Evolutionary conservation across 2,888 invertebrate species (phyloP), one percentile per base, ranked within the genome.

Genomic region (Teleiodes luculella): DNA sequence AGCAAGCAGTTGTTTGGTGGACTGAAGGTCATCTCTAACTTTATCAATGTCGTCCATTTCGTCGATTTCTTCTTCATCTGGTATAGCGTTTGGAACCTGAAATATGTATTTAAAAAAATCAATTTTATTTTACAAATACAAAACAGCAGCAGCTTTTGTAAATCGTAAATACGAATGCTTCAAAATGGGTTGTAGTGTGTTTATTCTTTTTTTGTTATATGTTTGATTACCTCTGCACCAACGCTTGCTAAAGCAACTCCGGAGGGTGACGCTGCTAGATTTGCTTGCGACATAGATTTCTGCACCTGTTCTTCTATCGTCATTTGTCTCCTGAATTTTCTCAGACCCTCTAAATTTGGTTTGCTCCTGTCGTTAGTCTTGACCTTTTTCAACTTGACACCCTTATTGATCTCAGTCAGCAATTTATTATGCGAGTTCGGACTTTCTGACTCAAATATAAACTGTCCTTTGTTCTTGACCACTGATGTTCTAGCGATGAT

Each of bases 31-130:
- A 74, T 97, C 97, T 65, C 97, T 92, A 14, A 96, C 94, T 74
- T 95, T 95, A 71, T 97, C 97, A 65, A 97, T 97, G 71, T 97
- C 97, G 66, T 97, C 97, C 91, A 96, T 92, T 72, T 97, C 97
- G 74, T 97, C 96, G 13, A 92, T 93, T 66, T 94, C 95, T 53
- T 93, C 92, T 67, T 92, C 92, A 66, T 93, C 92, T 53, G 73
- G 59, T 28, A 43, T 28, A n/a, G 90, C 58, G 18, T 62, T 64
- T 48, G 78, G 72, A 16, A 73, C 66, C 68, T 78, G 56, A 24
- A 66, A 70, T 37, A 24, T 16, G 3, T 18, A n/a, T n/a, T 24
- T 24, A 24, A 24, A 24, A 4, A 24, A 4, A 31, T 31, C 2
- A 31, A 3, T 31, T 31, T 31, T 1, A 31, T 31, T 10, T n/a